phyloP scores from a whole-genome alignment of 1,140 invertebrate species.

The Procambarus virginalis region DNA sequence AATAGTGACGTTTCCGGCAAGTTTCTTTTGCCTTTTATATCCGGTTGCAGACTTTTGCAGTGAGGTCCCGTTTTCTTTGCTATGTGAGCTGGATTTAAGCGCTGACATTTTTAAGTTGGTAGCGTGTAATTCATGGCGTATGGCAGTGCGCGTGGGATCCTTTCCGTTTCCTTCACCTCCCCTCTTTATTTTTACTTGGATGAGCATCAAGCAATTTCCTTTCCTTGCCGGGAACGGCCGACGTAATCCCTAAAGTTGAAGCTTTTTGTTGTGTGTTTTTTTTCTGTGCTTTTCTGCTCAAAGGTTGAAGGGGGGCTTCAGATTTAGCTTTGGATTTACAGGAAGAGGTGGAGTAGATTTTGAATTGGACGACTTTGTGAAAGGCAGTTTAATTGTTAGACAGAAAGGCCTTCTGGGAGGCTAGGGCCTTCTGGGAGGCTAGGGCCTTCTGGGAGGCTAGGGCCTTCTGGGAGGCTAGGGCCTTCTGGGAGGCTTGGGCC shows the following conservation, averaged over 20 bases:
- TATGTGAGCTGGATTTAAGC: constrained; percentile 20
- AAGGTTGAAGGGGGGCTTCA: neutral
- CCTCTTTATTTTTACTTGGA: neutral
- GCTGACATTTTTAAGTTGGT: neutral
- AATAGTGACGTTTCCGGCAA: constrained; percentile 26
- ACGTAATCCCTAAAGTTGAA: neutral
- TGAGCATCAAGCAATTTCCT: neutral
- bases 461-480: no score
- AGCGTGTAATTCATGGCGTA: neutral
- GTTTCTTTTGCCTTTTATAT: constrained; percentile 9
- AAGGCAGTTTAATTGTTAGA: no score
- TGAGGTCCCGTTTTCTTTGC: neutral
- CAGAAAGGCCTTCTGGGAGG: neutral
- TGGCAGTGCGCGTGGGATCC: neutral
- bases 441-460: no score
- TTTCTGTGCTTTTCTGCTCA: neutral
- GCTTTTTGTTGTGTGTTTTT: neutral
- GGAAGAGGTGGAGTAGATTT: no score
- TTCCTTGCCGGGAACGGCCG: neutral
- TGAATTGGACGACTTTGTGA: no score
- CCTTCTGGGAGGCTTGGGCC: no score
- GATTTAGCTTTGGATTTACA: neutral
- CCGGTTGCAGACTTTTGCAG: neutral
- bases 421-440: no score
- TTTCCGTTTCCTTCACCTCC: neutral